A percentile compares a stretch with the other conserved stretches of the same genome.
Evolutionary conservation across 1,140 invertebrate genomes (phyloP).

Genomic region (Octopus bimaculoides): DNA sequence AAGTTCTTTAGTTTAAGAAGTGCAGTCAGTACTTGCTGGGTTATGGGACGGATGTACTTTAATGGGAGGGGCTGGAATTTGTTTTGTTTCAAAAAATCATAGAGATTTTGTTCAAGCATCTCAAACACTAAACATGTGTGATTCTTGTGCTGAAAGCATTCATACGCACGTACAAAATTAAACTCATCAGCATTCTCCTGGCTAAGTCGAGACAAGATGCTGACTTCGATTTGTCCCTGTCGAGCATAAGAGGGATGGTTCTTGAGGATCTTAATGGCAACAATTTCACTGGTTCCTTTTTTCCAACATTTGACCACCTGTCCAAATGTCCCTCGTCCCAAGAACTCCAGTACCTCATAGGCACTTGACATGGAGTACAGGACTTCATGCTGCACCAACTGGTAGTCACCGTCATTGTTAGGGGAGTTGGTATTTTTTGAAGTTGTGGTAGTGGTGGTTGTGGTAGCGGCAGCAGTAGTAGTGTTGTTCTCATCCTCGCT

Average conservation of each 20-base stretch:
- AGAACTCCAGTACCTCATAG: slow-evolving; percentile 97
- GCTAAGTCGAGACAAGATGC: slow-evolving; percentile 92
- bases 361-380: slow-evolving; percentile 86
- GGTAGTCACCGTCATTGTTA: slow-evolving; percentile 87
- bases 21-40: slow-evolving; percentile 98
- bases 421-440: slow-evolving; percentile 63
- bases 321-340: slow-evolving; percentile 97
- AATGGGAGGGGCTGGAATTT: slow-evolving; percentile 97
- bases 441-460: slow-evolving; percentile 68
- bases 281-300: slow-evolving; percentile 99
- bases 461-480: slow-evolving; percentile 81
- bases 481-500: slow-evolving; percentile 50
- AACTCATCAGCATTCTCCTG: slow-evolving; percentile 98
- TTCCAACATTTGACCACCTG: slow-evolving; percentile 99
- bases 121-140: slow-evolving; percentile 99
- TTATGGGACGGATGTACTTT: slow-evolving; percentile 97
- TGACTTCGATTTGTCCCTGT: slow-evolving; percentile 99
- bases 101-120: slow-evolving; percentile 99
- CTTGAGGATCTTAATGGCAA: slow-evolving; percentile 99
- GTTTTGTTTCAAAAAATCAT: slow-evolving; percentile 99
- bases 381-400: slow-evolving; percentile 96
- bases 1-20: slow-evolving; percentile 98
- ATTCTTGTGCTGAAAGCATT: slow-evolving; percentile 99
- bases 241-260: slow-evolving; percentile 99
- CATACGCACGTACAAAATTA: slow-evolving; percentile 99